Base-by-base conservation (phyloP, 2,888 invertebrate species). In the Nephrotoma flavescens region DNA sequence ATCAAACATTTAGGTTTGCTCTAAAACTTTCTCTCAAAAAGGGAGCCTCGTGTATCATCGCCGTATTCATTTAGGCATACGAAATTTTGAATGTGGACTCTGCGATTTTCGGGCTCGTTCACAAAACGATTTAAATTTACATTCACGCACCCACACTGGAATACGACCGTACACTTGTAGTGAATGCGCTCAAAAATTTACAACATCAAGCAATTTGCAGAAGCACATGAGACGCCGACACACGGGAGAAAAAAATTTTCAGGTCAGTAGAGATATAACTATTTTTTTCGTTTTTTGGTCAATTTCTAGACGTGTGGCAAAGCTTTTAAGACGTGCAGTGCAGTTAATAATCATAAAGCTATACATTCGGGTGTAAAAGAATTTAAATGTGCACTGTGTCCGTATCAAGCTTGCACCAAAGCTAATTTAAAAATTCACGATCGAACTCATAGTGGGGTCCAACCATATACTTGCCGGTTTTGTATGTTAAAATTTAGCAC, bases 281-380 rank as follows among this genome's bases (percentile, higher is more conserved):
- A 45, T 87, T 86, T 84, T 86, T 71, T 71, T 71, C 71, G 71
- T 71, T 71, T 71, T 87, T 87, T 85, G 86, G n/a, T 47, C 45
- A 42, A 12, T 7, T 11, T 52, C 31, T 87, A 88, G 88, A 87
- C 87, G 9, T 88, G 88, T 41, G 88, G 88, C 9, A 88, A 88
- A 86, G 88, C 88, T 7, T 88, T 88, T 86, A 88, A 88, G 87
- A 88, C 88, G 9, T 87, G 88, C 86, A 88, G 88, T 86, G 88
- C 88, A 41, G 88, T 87, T 4, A 87, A 86, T 15, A 88, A 87
- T 86, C 88, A 88, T 87, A 87, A 88, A 12, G 87, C 87, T 7
- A 88, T 88, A 85, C 88, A 88, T 87, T 87, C 88, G 2, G 86
- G 86, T 0, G 86, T 87, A 15, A 88, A 88, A 86, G 86, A 86